Evolutionary conservation across 2,888 invertebrate species (phyloP).

Genomic region (Anorthoa munda): DNA sequence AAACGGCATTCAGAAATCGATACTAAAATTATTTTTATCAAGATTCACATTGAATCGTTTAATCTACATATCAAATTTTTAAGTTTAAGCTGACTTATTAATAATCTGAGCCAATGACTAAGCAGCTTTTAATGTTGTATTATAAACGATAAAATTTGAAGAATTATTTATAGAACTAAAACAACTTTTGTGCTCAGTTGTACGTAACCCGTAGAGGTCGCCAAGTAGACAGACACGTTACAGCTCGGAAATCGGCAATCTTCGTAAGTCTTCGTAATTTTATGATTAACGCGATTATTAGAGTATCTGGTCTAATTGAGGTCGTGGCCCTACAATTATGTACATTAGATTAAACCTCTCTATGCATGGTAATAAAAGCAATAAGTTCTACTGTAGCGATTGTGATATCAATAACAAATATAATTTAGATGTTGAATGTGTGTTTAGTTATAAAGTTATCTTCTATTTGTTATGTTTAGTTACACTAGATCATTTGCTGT

Average conservation of each 20-base stretch:
- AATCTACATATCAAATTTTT: slow-evolving; percentile 18
- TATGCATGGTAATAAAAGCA: slow-evolving; percentile 57
- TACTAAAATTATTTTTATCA: neutral
- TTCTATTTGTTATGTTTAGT: slow-evolving; percentile 41
- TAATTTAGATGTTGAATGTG: slow-evolving; percentile 41
- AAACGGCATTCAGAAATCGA: slow-evolving; percentile 14
- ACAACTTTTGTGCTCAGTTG: slow-evolving; percentile 60
- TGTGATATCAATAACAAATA: slow-evolving; percentile 58
- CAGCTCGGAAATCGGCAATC: slow-evolving; percentile 82
- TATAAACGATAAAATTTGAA: slow-evolving; percentile 22
- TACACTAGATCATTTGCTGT: slow-evolving; percentile 35
- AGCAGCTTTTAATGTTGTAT: neutral
- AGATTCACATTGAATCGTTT: neutral
- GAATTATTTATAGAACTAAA: slow-evolving; percentile 13
- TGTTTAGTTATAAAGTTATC: slow-evolving; percentile 40
- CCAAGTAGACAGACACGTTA: slow-evolving; percentile 65
- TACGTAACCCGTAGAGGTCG: slow-evolving; percentile 75
- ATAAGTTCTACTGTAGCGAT: slow-evolving; percentile 47
- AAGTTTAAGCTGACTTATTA: slow-evolving; percentile 28
- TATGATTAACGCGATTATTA: slow-evolving; percentile 84
- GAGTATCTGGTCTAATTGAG: slow-evolving; percentile 80
- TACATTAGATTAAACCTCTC: slow-evolving; percentile 68
- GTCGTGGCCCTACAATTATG: slow-evolving; percentile 82
- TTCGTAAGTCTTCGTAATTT: slow-evolving; percentile 79
- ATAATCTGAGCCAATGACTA: slow-evolving; percentile 37